Base-by-base conservation (phyloP, 2,113 vertebrate species). In the Channa maculata region DNA sequence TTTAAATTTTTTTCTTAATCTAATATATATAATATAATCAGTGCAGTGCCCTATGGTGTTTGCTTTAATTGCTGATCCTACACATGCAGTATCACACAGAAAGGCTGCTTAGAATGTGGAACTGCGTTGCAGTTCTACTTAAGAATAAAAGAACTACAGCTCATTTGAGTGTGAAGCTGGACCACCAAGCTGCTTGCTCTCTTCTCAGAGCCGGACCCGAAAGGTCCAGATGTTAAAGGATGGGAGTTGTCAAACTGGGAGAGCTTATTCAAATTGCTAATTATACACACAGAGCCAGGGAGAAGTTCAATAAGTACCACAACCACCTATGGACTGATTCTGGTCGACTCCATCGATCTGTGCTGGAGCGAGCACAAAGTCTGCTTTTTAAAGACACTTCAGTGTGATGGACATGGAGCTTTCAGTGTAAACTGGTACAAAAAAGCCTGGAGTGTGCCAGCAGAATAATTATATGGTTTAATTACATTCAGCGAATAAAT, bases 51-150 rank as follows among this genome's bases (percentile, higher is more conserved):
- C 6, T 14, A 5, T 24, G 60, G 49, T 24, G 59, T 60, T 54
- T 6, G 44, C 33, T 62, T 51, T 75, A 53, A 79, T 43, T 60
- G 61, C 38, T 66, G 43, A 79, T 79, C 62, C 50, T 52, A 6
- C 63, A 39, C 11, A 51, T 41, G 61, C 24, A 55, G 1, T 41
- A 38, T 51, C 15, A 6, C 33, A 46, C 46, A 43, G 13, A 36
- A 52, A 50, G 8, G 44, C 38, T 34, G n/a, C 43, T 4, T 4
- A 24, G 24, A 1, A 24, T 24, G 24, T 24, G 24, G 24, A 24
- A 24, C 24, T 24, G n/a, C n/a, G n/a, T n/a, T n/a, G n/a, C n/a
- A n/a, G n/a, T n/a, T 58, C 33, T 71, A 49, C 76, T 77, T 58
- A 72, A 49, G 63, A 44, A 14, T 7, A 3, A 5, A 65, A 36